Conservation (phyloP, 1,140 invertebrate genomes). For the Drosophila sp. region DNA sequence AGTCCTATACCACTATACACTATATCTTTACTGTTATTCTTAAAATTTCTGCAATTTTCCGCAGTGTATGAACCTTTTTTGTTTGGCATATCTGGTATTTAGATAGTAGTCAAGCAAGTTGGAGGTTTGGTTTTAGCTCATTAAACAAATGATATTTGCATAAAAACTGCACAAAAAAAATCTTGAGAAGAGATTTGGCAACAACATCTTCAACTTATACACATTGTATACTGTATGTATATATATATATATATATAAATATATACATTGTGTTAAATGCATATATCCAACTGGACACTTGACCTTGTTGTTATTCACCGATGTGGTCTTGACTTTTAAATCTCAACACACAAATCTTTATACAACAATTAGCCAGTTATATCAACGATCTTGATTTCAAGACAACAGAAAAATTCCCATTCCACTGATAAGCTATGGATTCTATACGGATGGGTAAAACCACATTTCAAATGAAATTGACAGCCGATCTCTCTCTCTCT, state of each 20-base stretch:
- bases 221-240: not conserved
- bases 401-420: not conserved
- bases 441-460: not conserved
- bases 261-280: not conserved
- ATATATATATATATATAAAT: not conserved
- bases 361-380: not conserved
- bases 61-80: not conserved
- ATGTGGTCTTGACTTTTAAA: conserved; percentile 6
- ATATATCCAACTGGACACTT: not conserved
- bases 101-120: conserved; percentile 58
- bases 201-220: not conserved
- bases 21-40: not conserved
- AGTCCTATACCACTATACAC: not conserved
- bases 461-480: not conserved
- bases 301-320: not conserved
- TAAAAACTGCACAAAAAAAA: conserved; percentile 5
- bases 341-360: not conserved
- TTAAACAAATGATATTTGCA: conserved; percentile 7
- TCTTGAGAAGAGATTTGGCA: not conserved
- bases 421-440: not conserved
- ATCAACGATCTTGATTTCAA: not conserved
- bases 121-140: not conserved
- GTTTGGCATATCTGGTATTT: not conserved
- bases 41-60: not conserved
- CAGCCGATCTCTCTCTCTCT: not conserved